phyloP scores from a whole-genome alignment of 1,140 invertebrate species.

The Tetramorium alpestre region DNA sequence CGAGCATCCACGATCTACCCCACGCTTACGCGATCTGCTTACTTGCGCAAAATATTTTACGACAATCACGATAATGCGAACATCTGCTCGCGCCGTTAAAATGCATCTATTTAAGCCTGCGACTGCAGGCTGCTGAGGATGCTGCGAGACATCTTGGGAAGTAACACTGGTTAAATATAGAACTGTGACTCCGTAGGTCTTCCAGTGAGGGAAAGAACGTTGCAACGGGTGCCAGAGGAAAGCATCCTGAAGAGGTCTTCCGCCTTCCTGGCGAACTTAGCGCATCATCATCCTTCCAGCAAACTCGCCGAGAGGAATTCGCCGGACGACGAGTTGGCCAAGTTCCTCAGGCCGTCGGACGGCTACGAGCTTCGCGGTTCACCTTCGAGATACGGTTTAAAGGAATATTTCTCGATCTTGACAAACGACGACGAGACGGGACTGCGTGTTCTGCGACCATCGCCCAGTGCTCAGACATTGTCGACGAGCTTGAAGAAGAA shows the following conservation, averaged over 20 bases:
- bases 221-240: conserved; percentile 53
- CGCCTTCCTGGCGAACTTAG: conserved; percentile 72
- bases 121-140: neutral
- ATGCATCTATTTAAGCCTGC: conserved; percentile 42
- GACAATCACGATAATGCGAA: neutral
- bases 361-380: neutral
- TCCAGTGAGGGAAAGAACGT: conserved; percentile 23
- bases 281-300: conserved; percentile 65
- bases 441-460: conserved; percentile 56
- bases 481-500: conserved; percentile 71
- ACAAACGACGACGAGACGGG: conserved; percentile 3
- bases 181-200: conserved; percentile 34
- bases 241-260: conserved; percentile 77
- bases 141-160: conserved; percentile 1
- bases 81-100: neutral
- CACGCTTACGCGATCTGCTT: neutral
- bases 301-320: conserved; percentile 27
- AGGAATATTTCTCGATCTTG: conserved; percentile 43
- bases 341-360: neutral
- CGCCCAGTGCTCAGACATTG: conserved; percentile 67
- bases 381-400: conserved; percentile 6
- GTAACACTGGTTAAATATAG: conserved; percentile 52
- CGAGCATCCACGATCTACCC: neutral
- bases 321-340: neutral
- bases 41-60: neutral